Percentiles rank a stretch among this genome's conserved stretches.
phyloP scores from a whole-genome alignment of 2,113 vertebrate genomes.

The Butastur rufipennis region DNA sequence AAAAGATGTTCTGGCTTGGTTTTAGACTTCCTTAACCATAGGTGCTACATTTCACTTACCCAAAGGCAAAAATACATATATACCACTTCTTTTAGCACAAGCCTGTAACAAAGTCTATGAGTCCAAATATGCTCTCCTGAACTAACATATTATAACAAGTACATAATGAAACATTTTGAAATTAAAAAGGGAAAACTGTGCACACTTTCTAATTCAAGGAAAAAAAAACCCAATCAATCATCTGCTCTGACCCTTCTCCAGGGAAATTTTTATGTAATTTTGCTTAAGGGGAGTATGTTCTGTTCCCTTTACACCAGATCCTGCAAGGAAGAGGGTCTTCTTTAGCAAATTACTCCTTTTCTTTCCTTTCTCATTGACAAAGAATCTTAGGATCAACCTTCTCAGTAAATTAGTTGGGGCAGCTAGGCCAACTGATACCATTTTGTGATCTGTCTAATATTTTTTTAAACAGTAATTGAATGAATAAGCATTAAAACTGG shows the following conservation, averaged over 20 bases:
- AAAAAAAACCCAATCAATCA: accelerated
- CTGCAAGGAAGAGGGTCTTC: neutral
- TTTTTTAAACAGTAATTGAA: neutral
- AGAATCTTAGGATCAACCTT: neutral
- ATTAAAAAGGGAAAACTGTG: neutral
- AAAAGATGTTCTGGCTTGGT: neutral
- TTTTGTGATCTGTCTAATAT: neutral
- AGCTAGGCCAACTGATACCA: neutral
- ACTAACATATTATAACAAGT: neutral
- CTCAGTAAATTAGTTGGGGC: neutral
- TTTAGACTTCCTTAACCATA: neutral
- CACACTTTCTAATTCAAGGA: neutral
- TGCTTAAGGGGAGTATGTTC: neutral
- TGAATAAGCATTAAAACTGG: neutral
- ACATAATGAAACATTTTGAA: neutral
- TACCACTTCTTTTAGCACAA: neutral
- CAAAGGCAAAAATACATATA: neutral
- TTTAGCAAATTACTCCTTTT: neutral
- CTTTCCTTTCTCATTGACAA: neutral
- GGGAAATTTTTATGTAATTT: neutral
- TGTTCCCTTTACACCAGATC: neutral
- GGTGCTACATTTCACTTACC: neutral
- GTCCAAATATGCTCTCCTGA: neutral
- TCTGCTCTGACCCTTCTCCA: neutral
- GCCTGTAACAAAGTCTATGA: neutral